Base-by-base conservation (phyloP, 2,113 vertebrate genomes). In the Rhombomys opimus region DNA sequence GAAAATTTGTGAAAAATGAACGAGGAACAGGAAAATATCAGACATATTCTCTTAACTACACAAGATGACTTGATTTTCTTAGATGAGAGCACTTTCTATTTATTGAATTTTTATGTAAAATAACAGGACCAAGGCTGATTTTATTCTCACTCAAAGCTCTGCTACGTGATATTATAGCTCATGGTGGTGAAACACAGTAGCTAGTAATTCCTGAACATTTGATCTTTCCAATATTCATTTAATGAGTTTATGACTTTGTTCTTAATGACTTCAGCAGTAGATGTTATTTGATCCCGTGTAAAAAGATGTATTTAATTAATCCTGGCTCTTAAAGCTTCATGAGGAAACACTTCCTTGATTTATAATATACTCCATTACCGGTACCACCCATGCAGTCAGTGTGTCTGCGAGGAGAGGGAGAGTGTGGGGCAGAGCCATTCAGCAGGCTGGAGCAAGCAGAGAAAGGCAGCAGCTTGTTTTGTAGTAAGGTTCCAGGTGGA, bases 281-380 rank as follows among this genome's bases (percentile, higher is more conserved):
- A 52, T 93, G 92, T 82, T 93, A 76, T 85, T 93, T 85, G 92
- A 91, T 96, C 94, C 93, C 78, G 7, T 72, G 94, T 87, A 96
- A 73, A 96, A 97, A 93, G 90, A 89, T 3, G 4, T 61, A 72
- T 89, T 97, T 97, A 96, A 97, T 96, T 97, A 96, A 93, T 95
- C 78, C 57, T 52, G 50, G 52, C 96, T 95, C 95, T 81, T 95
- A 85, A 96, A 95, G 52, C 91, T 97, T 95, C 91, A 91, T 22
- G 73, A 91, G 75, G 68, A 96, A 95, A 57, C 68, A 41, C 70
- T 95, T 93, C 70, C 89, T 80, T 9, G 13, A 61, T 94, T 89
- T 96, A 94, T 85, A 4, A 1, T 92, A 80, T 80, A 75, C 61
- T 86, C 61, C 85, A 84, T 84, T 57, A 2, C 65, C 68, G 76